A percentile compares a stretch with the other conserved stretches of the same genome.
Evolutionary conservation across 2,113 vertebrate species (phyloP).

Genomic region (Ardeotis arabs): DNA sequence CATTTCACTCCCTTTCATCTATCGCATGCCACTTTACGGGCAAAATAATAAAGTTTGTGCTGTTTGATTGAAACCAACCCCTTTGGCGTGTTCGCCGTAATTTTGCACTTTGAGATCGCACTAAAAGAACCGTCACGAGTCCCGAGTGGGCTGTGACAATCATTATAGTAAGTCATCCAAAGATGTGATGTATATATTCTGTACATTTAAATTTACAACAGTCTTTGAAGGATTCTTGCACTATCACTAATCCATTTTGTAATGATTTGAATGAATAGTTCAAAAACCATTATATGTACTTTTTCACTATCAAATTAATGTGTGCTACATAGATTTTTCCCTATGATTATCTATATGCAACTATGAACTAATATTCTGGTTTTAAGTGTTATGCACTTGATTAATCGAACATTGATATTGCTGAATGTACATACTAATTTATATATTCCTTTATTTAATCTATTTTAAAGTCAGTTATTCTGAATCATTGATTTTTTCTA

Average conservation of each 20-base stretch:
- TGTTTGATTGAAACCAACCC: too few species aligned
- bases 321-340: neutral
- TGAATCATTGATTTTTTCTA: neutral
- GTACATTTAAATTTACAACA: neutral
- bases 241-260: neutral
- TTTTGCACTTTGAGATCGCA: too few species aligned
- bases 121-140: too few species aligned
- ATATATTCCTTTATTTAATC: neutral
- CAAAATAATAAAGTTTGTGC: too few species aligned
- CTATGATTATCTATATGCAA: neutral
- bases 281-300: neutral
- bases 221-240: neutral
- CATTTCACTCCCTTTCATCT: too few species aligned
- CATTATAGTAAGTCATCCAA: neutral
- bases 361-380: neutral
- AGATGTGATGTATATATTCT: neutral
- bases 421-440: neutral
- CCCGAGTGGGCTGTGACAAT: too few species aligned
- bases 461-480: neutral
- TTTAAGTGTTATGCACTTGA: neutral
- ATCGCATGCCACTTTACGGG: too few species aligned
- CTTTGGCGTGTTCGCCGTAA: too few species aligned
- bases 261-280: neutral
- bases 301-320: neutral
- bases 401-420: neutral